Percentiles rank a stretch among this genome's conserved stretches.
Evolutionary conservation across 2,888 invertebrate species (phyloP).

Genomic region (Melitaea athalia): DNA sequence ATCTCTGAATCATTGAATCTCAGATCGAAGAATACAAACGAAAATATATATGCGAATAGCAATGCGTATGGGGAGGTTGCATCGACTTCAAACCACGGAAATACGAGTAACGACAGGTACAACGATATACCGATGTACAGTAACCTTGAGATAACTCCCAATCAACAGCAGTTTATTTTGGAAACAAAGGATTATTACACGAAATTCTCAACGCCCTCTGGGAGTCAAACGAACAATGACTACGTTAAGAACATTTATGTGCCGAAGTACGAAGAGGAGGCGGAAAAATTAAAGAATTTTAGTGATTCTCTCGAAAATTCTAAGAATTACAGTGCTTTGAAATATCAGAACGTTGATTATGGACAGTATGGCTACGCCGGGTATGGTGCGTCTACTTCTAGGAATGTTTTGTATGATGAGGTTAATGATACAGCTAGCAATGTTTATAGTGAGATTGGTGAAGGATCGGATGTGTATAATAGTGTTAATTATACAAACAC

Average conservation of each 20-base stretch:
- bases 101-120: conserved; percentile 38
- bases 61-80: conserved; percentile 47
- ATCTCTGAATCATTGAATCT: conserved; percentile 77
- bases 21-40: conserved; percentile 69
- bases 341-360: conserved; percentile 69
- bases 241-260: conserved; percentile 76
- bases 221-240: conserved; percentile 52
- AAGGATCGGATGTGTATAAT: conserved; percentile 31
- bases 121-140: conserved; percentile 67
- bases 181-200: conserved; percentile 76
- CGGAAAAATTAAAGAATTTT: conserved; percentile 67
- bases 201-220: conserved; percentile 64
- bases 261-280: conserved; percentile 67
- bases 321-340: conserved; percentile 71
- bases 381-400: conserved; percentile 50
- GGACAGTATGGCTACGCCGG: conserved; percentile 44
- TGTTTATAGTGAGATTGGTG: conserved; percentile 70
- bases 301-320: conserved; percentile 70
- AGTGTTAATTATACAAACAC: conserved; percentile 49
- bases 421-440: conserved; percentile 69
- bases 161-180: conserved; percentile 65
- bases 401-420: conserved; percentile 60
- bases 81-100: conserved; percentile 48
- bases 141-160: conserved; percentile 63
- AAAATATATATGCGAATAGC: conserved; percentile 62